A percentile compares a stretch with the other conserved stretches of the same genome.
Evolutionary conservation across 2,888 invertebrate genomes (phyloP).

Genomic region (Plusia festucae): DNA sequence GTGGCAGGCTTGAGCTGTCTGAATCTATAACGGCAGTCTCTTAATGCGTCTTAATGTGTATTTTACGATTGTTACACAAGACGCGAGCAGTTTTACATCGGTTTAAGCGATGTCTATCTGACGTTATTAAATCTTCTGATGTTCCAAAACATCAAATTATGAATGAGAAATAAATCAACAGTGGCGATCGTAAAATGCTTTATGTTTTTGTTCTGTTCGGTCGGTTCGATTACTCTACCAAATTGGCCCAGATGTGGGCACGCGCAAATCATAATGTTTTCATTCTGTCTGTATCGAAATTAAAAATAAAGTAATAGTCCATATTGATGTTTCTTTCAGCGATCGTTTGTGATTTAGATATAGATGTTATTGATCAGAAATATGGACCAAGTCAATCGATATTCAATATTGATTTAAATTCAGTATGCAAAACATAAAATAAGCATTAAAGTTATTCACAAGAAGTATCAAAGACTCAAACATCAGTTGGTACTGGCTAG

Average conservation of each 20-base stretch:
- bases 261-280: conserved; percentile 74
- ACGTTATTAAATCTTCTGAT: conserved; percentile 87
- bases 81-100: conserved; percentile 85
- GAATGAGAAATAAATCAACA: conserved; percentile 88
- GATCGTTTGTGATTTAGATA: conserved; percentile 55
- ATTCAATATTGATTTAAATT: conserved; percentile 44
- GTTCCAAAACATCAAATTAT: conserved; percentile 88
- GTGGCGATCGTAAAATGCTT: conserved; percentile 86
- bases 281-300: conserved; percentile 68
- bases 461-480: neutral
- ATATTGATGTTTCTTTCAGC: conserved; percentile 61
- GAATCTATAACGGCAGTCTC: conserved; percentile 77
- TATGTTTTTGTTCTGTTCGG: conserved; percentile 85
- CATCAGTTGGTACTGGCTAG: conserved; percentile 11
- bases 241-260: conserved; percentile 83
- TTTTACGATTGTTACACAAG: conserved; percentile 89
- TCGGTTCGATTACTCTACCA: conserved; percentile 80
- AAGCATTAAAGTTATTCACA: conserved; percentile 21
- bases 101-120: conserved; percentile 86
- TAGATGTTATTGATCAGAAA: conserved; percentile 58
- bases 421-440: neutral
- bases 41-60: conserved; percentile 89
- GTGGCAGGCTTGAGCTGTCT: conserved; percentile 78
- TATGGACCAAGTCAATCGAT: conserved; percentile 52
- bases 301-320: conserved; percentile 67